Conservation (phyloP, 2,113 vertebrate species). For the Dasypus novemcinctus region DNA sequence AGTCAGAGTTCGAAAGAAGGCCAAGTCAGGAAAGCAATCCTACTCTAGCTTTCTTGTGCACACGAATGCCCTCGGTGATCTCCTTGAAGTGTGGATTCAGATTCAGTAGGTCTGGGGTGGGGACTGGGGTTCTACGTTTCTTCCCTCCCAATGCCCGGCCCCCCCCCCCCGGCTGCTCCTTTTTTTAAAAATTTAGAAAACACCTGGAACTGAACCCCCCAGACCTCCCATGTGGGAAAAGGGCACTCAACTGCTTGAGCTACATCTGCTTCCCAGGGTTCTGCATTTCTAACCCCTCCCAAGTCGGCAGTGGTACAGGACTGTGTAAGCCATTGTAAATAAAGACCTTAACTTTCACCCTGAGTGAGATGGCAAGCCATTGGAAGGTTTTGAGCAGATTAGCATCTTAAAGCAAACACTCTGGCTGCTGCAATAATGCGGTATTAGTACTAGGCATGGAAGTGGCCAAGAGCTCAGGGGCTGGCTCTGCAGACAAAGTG, state of each 20-base stretch:
- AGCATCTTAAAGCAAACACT: not conserved
- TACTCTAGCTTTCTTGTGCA: not conserved
- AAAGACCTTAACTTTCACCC: not conserved
- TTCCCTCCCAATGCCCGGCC: not conserved
- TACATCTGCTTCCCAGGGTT: not conserved
- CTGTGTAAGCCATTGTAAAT: not conserved
- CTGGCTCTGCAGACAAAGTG: not conserved
- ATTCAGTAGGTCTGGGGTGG: not conserved
- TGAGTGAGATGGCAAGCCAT: not conserved
- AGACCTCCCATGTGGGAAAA: too few relatives aligned
- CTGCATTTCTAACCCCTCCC: not conserved
- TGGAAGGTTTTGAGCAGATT: not conserved
- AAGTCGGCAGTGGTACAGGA: not conserved
- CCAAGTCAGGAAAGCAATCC: not conserved
- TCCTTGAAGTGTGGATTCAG: not conserved
- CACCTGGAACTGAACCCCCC: too few relatives aligned
- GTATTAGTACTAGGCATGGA: not conserved
- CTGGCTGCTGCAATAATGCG: not conserved
- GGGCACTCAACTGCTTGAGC: too few relatives aligned
- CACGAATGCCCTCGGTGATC: not conserved
- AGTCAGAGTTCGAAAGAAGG: not conserved
- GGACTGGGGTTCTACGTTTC: not conserved
- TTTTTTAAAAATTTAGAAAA: too few relatives aligned
- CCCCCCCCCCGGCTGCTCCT: too few relatives aligned
- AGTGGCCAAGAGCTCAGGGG: not conserved